Conservation (phyloP, 2,113 vertebrate genomes). For the Acanthisitta chloris region DNA sequence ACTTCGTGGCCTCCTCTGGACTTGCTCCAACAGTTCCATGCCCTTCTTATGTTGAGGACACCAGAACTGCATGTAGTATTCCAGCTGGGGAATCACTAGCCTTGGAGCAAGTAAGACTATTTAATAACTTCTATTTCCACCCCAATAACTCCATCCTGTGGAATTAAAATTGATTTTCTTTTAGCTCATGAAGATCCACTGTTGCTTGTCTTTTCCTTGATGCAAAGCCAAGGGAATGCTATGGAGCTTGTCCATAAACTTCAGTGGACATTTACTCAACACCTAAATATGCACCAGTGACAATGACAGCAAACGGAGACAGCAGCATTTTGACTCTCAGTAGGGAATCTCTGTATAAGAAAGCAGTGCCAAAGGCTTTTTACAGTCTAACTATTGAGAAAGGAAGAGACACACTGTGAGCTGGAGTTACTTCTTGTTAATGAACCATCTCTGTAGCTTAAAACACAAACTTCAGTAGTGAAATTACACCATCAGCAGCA, state of each 20-base stretch:
- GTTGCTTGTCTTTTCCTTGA: background rate
- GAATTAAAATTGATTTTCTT: slow-evolving; percentile 76
- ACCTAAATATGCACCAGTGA: background rate
- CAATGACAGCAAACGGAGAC: background rate
- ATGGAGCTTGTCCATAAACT: background rate
- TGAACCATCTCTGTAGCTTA: background rate
- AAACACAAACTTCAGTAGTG: background rate
- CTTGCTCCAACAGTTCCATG: too few species aligned
- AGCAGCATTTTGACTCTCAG: background rate
- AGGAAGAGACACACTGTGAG: background rate
- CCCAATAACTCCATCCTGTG: slow-evolving; percentile 46
- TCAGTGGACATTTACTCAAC: background rate
- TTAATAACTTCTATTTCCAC: slow-evolving; percentile 64
- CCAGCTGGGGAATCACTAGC: too few species aligned
- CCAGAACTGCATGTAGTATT: too few species aligned
- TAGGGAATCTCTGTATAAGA: background rate
- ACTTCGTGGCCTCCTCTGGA: too few species aligned
- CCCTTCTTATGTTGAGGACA: too few species aligned
- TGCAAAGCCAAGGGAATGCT: background rate
- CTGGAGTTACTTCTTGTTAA: background rate
- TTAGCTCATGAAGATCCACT: slow-evolving; percentile 52
- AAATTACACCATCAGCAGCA: background rate
- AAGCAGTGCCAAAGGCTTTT: background rate
- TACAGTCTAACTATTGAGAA: background rate
- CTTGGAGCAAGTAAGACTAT: background rate